A percentile compares a stretch with the other conserved stretches of the same genome.
phyloP scores from a whole-genome alignment of 2,113 vertebrate species.

The Rhipidura dahli region DNA sequence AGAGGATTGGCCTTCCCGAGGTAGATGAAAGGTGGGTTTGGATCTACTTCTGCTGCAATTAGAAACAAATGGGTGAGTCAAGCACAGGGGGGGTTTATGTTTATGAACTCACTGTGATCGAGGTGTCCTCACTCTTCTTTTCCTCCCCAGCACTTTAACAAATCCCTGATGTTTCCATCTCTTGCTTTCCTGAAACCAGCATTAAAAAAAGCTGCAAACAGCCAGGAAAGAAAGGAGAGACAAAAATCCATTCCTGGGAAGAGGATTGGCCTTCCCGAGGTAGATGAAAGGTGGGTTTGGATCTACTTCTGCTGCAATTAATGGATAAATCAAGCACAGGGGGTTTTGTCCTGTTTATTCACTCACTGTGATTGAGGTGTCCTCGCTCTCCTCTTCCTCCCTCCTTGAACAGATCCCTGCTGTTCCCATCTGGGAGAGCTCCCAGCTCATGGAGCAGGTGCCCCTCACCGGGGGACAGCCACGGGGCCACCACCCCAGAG shows the following conservation, averaged over 20 bases:
- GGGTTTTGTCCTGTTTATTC: not conserved
- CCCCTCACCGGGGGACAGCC: not conserved
- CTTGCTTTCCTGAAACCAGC: not conserved
- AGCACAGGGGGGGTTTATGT: not conserved
- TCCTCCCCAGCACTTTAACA: not conserved
- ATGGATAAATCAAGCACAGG: not conserved
- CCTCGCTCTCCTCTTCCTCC: not conserved
- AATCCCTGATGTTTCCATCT: not conserved
- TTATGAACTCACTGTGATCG: not conserved
- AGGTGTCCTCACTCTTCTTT: not conserved
- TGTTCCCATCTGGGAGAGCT: not conserved
- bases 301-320: not conserved
- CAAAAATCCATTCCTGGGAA: rapidly evolving
- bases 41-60: not conserved
- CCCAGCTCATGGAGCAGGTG: not conserved
- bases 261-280: not conserved
- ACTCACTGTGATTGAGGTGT: not conserved
- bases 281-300: not conserved
- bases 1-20: not conserved
- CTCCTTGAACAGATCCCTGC: not conserved
- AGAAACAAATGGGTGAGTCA: not conserved
- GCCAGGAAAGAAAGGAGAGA: not conserved
- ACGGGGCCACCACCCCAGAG: not conserved
- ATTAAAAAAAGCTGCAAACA: not conserved
- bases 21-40: not conserved